phyloP scores from a whole-genome alignment of 2,888 invertebrate genomes.

The Tetropium fuscum region DNA sequence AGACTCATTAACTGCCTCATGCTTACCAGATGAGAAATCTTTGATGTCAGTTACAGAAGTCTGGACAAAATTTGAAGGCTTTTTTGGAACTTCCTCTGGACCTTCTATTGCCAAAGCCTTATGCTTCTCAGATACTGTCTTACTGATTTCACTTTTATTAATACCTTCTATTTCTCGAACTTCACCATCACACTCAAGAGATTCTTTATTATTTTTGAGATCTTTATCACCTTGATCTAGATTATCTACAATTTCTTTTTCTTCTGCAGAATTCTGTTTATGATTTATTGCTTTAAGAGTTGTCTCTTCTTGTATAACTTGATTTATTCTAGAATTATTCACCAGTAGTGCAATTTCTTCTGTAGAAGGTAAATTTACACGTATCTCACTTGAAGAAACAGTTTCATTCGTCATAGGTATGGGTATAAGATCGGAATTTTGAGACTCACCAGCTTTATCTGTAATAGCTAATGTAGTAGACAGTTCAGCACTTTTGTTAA shows the following conservation, averaged over 20 bases:
- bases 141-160: not conserved
- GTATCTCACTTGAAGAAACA: not conserved
- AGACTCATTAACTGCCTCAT: slow-evolving; percentile 10
- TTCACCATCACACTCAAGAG: not conserved
- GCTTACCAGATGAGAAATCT: not conserved
- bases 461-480: not conserved
- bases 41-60: slow-evolving; percentile 22
- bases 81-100: not conserved
- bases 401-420: not conserved
- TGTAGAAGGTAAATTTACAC: not conserved
- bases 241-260: not conserved
- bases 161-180: not conserved
- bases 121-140: not conserved
- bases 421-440: not conserved
- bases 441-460: not conserved
- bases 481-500: slow-evolving; percentile 1
- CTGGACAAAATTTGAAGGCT: slow-evolving; percentile 17
- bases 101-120: not conserved
- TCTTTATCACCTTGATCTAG: not conserved
- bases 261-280: not conserved
- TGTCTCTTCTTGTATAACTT: no score
- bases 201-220: not conserved
- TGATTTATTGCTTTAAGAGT: not conserved
- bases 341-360: not conserved
- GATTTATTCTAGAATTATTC: not conserved